Evolutionary conservation across 2,888 invertebrate genomes (phyloP).

Genomic region (Caenorhabditis doughertyi): DNA sequence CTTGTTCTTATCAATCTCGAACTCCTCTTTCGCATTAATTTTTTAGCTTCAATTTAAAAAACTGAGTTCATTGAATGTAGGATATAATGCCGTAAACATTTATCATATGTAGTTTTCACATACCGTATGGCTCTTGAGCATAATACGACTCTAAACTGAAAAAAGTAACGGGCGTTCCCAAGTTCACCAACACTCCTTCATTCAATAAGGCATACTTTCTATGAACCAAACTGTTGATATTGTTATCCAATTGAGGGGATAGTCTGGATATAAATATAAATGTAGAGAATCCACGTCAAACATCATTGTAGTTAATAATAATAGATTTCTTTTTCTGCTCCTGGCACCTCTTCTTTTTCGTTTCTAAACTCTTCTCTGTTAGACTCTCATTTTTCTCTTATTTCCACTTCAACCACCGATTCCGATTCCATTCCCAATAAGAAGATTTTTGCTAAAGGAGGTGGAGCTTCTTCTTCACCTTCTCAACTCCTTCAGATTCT

Average conservation of each 20-base stretch:
- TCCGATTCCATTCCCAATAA: neutral
- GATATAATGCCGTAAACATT: too few relatives aligned
- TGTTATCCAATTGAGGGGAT: conserved; percentile 1
- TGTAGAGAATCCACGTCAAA: conserved; percentile 7
- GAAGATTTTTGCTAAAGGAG: neutral
- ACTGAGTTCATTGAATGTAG: too few relatives aligned
- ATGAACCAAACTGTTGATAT: neutral
- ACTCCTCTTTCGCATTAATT: neutral
- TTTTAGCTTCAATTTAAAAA: too few relatives aligned
- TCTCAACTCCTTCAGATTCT: neutral
- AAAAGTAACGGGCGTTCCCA: too few relatives aligned
- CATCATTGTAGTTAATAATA: neutral
- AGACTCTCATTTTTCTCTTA: conserved; percentile 25
- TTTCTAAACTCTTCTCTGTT: neutral
- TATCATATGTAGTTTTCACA: too few relatives aligned
- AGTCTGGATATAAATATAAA: neutral
- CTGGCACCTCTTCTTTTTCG: neutral
- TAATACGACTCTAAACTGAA: too few relatives aligned
- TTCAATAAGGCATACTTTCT: too few relatives aligned
- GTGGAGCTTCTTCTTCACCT: neutral
- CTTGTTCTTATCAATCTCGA: neutral
- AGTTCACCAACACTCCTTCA: too few relatives aligned
- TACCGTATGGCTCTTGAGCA: too few relatives aligned
- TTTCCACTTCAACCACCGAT: neutral
- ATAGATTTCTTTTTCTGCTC: neutral